Percentiles rank a stretch among this genome's conserved stretches.
Evolutionary conservation across 2,888 invertebrate species (phyloP).

Genomic region (Petrolisthes cinctipes): DNA sequence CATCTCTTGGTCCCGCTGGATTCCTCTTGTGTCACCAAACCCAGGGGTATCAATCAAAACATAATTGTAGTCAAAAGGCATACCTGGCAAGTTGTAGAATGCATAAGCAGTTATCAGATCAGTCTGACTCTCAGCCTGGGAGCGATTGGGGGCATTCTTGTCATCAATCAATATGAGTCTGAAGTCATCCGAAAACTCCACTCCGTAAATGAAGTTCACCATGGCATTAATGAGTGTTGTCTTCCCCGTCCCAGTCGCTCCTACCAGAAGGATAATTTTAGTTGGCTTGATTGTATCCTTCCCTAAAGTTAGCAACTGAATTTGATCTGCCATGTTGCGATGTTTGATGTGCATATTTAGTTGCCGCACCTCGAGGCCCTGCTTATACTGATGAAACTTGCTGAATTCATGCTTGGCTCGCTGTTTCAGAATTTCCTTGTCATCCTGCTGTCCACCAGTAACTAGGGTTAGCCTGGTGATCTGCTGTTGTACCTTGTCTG

Average conservation of each 20-base stretch:
- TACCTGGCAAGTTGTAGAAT: too few relatives aligned
- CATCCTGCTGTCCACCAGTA: too few relatives aligned
- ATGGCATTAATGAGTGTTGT: constrained; percentile 64
- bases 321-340: constrained; percentile 27
- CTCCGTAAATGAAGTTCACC: constrained; percentile 57
- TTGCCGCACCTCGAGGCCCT: constrained; percentile 35
- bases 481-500: too few relatives aligned
- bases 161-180: constrained; percentile 51
- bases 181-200: constrained; percentile 48
- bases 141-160: too few relatives aligned
- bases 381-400: too few relatives aligned
- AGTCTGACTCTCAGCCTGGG: too few relatives aligned
- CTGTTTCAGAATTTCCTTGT: too few relatives aligned
- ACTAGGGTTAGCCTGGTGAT: too few relatives aligned
- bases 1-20: constrained; percentile 48
- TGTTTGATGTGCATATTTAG: constrained; percentile 39
- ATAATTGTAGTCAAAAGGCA: too few relatives aligned
- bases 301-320: constrained; percentile 38
- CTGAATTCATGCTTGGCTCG: too few relatives aligned
- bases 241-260: constrained; percentile 62
- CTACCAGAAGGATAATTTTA: constrained; percentile 50
- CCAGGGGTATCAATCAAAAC: constrained; percentile 60
- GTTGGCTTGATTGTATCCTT: constrained; percentile 28
- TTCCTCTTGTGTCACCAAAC: constrained; percentile 59
- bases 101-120: too few relatives aligned